Base-by-base conservation (phyloP, 2,113 vertebrate species). In the Platichthys stellatus region DNA sequence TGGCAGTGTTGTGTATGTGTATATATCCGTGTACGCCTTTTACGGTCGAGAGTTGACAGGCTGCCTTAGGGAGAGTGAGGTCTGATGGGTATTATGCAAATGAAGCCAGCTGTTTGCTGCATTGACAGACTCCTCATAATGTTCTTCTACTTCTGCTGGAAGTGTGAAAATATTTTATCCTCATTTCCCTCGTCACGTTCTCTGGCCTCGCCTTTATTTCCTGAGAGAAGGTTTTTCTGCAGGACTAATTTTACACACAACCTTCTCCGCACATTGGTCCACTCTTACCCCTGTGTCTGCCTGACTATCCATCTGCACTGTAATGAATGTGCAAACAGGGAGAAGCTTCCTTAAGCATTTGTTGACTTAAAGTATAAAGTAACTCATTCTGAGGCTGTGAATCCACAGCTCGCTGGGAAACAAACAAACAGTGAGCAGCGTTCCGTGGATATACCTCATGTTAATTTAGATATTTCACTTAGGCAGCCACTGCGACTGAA, bases 51-150 rank as follows among this genome's bases (percentile, higher is more conserved):
- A 88, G 82, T 80, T 86, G 90, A 92, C 89, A 90, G 72, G 84
- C 80, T 86, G 91, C 89, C 86, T 64, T 71, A 75, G 85, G 85
- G 79, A 86, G 82, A 89, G 76, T 74, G 61, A 58, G 79, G 81
- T 76, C 86, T 91, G 86, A 89, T 91, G 89, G 90, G 82, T 88
- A 87, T 87, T 91, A 92, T 93, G 92, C 87, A 91, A 91, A 93
- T 93, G 72, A 89, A 11, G 81, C 89, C 88, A 93, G 90, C 90
- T 92, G 92, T 93, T 93, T 88, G 79, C 81, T 84, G 78, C 87
- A 83, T 70, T 82, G 79, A 85, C 82, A 87, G 81, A 85, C 72
- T 84, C 82, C 74, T 79, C 76, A 76, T 83, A 83, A 81, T 78
- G 77, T 85, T 81, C 84, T 66, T 65, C 72, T 71, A 62, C 3